Conservation (phyloP, 1,140 invertebrate species). For the Papilio machaon region DNA sequence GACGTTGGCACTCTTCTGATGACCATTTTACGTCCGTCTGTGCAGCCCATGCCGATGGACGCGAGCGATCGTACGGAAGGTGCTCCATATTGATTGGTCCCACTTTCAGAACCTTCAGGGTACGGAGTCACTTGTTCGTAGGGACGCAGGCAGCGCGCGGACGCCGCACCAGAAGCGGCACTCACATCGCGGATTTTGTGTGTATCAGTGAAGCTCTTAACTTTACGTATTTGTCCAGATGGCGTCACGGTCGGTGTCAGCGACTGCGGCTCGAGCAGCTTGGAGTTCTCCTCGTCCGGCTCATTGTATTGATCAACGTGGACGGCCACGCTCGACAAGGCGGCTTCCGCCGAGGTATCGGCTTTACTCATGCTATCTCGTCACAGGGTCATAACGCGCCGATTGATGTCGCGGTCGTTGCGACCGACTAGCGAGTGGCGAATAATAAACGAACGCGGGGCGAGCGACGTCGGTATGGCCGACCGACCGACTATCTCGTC, state of each 20-base stretch:
- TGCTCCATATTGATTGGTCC: conserved; percentile 82
- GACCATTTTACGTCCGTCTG: conserved; percentile 92
- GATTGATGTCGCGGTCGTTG: conserved; percentile 71
- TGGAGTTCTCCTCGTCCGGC: conserved; percentile 64
- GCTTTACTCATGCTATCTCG: conserved; percentile 77
- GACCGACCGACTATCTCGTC: conserved; percentile 72
- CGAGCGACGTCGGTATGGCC: conserved; percentile 69
- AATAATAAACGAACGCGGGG: conserved; percentile 60
- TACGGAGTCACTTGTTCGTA: conserved; percentile 74
- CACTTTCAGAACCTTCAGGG: conserved; percentile 77
- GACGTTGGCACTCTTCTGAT: conserved; percentile 91
- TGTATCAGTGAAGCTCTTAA: conserved; percentile 77
- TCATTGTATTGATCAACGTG: conserved; percentile 73
- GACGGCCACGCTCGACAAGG: conserved; percentile 68
- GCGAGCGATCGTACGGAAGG: conserved; percentile 89
- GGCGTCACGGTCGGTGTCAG: conserved; percentile 68
- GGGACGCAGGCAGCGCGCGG: conserved; percentile 72
- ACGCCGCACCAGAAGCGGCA: conserved; percentile 73
- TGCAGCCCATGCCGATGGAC: conserved; percentile 92
- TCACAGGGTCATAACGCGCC: conserved; percentile 76
- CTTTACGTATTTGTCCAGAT: conserved; percentile 77
- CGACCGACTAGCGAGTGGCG: conserved; percentile 66
- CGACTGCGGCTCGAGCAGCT: conserved; percentile 64
- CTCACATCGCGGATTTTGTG: conserved; percentile 75
- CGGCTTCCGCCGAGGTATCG: conserved; percentile 69